Evolutionary conservation across 1,140 invertebrate genomes (phyloP), one percentile per base, ranked within the genome.

Genomic region (Drosophila equinoxialis): DNA sequence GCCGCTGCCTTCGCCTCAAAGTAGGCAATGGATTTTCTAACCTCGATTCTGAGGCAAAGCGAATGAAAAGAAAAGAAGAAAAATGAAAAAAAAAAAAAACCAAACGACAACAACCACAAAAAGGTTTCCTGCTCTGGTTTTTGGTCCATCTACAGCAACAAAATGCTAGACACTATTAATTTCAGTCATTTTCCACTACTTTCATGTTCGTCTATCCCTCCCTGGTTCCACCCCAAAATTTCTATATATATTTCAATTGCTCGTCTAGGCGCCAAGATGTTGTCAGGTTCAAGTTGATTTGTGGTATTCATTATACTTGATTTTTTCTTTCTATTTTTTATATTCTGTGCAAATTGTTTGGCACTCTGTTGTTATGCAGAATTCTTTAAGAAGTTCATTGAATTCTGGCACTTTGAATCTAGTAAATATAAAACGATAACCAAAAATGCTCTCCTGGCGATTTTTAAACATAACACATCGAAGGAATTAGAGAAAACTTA

Each of bases 21-120:
- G 79, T 85, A 84, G 81, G 78, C 81, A 74, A 85, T 72, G 79
- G 51, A 70, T 80, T 75, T 74, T 26, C 66, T 54, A 51, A 51
- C 57, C 67, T 68, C 58, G 26, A 39, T 17, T 30, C 63, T 39
- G 48, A 58, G 61, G 39, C 35, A 48, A 65, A 51, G 54, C 33
- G 55, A 45, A 65, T 55, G 70, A 65, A 58, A 26, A 64, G 62
- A 39, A 51, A 59, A 48, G 74, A 30, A 26, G 41, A 13, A 35
- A 35, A 8, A 4, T 0, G 3, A 20, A 20, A 41, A 23, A 59
- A 37, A 76, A 74, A 11, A 23, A 23, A 23, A 20, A 20, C 1
- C 20, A 17, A 17, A 37, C 7, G 35, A 68, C 51, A 66, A 68
- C 26, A 60, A 35, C 41, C 45, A 51, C 17, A 51, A 51, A 74